Evolutionary conservation across 2,888 invertebrate species (phyloP).

Genomic region (Pycnomerus fuliginosus): DNA sequence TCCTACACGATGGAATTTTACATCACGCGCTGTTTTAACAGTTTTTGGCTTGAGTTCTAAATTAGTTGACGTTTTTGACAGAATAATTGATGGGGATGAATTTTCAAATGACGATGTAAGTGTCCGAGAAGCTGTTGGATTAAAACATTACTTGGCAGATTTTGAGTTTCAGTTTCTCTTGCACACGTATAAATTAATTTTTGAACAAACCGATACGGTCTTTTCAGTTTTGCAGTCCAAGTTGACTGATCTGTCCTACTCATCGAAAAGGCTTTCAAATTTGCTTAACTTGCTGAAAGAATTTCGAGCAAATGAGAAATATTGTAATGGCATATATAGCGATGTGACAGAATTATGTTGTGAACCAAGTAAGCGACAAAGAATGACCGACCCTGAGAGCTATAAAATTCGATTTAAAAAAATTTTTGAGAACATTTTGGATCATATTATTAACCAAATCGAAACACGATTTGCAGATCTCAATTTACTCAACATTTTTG

Average conservation of each 20-base stretch:
- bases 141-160: conserved; percentile 15
- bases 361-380: no score
- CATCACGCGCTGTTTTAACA: not conserved
- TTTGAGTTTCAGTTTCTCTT: conserved; percentile 16
- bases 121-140: conserved; percentile 17
- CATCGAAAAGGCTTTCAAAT: conserved; percentile 6
- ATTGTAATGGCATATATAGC: no score
- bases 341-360: no score
- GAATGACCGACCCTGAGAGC: no score
- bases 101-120: conserved; percentile 10
- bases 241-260: conserved; percentile 17
- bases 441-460: conserved; percentile 8
- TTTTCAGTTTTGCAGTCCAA: conserved; percentile 16
- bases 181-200: conserved; percentile 18
- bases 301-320: no score
- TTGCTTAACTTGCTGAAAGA: no score
- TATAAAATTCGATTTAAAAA: no score
- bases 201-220: conserved; percentile 15
- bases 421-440: conserved; percentile 10
- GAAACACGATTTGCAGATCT: conserved; percentile 11
- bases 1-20: conserved; percentile 6
- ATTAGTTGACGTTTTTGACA: conserved; percentile 14
- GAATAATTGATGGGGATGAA: not conserved
- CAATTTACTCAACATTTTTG: conserved; percentile 5
- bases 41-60: conserved; percentile 1